Evolutionary conservation across 2,113 vertebrate species (phyloP).

Genomic region (Hoplias malabaricus): DNA sequence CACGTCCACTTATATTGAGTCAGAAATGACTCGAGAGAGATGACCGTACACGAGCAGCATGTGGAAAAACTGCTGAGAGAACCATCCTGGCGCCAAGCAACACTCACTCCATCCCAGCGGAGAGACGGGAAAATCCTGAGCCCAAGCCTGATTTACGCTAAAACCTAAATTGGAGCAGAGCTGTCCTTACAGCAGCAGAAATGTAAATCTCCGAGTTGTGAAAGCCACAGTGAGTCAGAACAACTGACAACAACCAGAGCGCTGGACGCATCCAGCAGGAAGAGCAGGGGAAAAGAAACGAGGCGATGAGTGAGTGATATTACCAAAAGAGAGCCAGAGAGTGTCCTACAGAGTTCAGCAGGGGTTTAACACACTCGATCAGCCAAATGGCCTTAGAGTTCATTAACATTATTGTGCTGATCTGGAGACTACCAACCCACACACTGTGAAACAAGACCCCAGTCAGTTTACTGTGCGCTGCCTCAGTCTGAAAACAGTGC

Average conservation of each 20-base stretch:
- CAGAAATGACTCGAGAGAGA: neutral
- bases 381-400: too few relatives aligned
- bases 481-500: too few relatives aligned
- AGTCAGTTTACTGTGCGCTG: too few relatives aligned
- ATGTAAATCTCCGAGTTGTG: neutral
- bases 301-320: neutral
- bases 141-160: neutral
- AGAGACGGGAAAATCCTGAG: neutral
- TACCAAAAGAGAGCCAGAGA: neutral
- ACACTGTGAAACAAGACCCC: too few relatives aligned
- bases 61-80: neutral
- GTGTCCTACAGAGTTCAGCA: neutral
- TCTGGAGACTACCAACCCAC: too few relatives aligned
- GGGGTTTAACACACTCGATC: neutral
- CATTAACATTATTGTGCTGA: too few relatives aligned
- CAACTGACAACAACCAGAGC: neutral
- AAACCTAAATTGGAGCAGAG: conserved; percentile 8
- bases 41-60: neutral
- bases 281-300: neutral
- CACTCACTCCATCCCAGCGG: neutral
- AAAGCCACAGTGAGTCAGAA: neutral
- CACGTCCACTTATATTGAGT: neutral
- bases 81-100: neutral
- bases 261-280: neutral
- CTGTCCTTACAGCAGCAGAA: neutral